A percentile compares a stretch with the other conserved stretches of the same genome.
These are phyloP conservation scores for Cephus pygmeus DNA, from an alignment of 2,888 invertebrate genomes.

Conservation along the genomic window DNA sequence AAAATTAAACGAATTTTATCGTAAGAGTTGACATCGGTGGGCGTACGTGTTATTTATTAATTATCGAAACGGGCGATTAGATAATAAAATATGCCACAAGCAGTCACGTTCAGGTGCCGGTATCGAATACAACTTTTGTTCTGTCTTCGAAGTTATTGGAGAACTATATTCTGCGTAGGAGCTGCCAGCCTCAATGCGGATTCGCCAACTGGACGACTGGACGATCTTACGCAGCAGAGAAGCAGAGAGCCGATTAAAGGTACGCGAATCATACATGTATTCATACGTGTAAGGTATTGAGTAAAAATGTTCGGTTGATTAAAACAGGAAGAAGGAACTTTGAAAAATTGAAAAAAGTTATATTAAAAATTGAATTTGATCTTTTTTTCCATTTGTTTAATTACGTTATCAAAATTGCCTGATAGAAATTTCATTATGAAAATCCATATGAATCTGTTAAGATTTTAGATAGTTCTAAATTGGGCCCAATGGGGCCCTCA, in stretches of 20 bases:
- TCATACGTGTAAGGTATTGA: background rate
- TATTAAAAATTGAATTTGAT: background rate
- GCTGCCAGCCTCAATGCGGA: background rate
- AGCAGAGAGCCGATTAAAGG: background rate
- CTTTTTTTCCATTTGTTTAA: background rate
- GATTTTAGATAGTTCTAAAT: too few relatives aligned
- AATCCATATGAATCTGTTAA: background rate
- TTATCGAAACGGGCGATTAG: background rate
- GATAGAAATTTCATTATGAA: too few relatives aligned
- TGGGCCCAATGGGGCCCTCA: too few relatives aligned
- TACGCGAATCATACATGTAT: background rate
- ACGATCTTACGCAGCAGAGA: background rate
- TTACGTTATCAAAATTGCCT: background rate
- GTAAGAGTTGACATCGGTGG: background rate
- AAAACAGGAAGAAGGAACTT: too few relatives aligned
- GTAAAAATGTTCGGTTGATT: too few relatives aligned
- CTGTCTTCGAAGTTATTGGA: background rate
- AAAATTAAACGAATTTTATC: background rate
- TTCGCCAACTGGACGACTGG: background rate
- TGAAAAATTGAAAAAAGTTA: too few relatives aligned
- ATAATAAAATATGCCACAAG: background rate
- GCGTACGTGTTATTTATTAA: background rate
- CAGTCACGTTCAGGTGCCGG: background rate
- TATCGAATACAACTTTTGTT: background rate
- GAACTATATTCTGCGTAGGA: background rate